These are phyloP conservation scores for Acipenser transmontanus DNA, from an alignment of 2,797 vertebrate genomes.

Conservation along the genomic window DNA sequence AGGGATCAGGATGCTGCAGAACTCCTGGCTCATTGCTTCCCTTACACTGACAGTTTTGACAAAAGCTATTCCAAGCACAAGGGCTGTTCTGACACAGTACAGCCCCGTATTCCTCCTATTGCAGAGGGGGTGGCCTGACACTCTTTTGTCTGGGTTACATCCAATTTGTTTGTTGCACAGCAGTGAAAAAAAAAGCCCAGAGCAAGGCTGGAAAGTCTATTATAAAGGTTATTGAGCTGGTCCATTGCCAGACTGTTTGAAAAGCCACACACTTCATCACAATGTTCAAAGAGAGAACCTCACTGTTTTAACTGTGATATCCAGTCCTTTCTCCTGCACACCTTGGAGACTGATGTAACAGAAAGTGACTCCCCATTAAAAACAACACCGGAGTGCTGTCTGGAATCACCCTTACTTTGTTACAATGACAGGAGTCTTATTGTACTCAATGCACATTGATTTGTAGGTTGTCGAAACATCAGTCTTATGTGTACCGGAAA, in stretches of 20 bases:
- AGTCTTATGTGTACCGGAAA: background rate
- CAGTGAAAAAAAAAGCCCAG: background rate
- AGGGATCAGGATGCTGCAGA: too few species aligned
- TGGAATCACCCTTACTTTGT: background rate
- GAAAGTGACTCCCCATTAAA: background rate
- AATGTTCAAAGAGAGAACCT: background rate
- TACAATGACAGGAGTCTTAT: background rate
- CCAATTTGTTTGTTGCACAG: background rate
- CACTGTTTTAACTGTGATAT: constrained; percentile 6
- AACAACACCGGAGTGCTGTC: background rate
- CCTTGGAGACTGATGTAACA: constrained; percentile 3
- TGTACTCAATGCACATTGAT: background rate
- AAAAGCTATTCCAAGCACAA: too few species aligned
- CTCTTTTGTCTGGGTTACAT: too few species aligned
- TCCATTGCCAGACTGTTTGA: too few species aligned
- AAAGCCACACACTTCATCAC: background rate
- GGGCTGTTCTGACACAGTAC: too few species aligned
- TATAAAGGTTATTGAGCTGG: too few species aligned
- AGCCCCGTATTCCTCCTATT: too few species aligned
- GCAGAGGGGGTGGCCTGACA: too few species aligned
- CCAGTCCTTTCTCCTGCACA: constrained; percentile 4
- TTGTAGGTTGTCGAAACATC: constrained; percentile 13
- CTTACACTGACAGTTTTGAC: too few species aligned
- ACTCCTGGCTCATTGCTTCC: too few species aligned
- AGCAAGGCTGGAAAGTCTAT: too few species aligned